These are phyloP conservation scores for Tenualosa thibaudeaui DNA, from an alignment of 2,797 vertebrate species.

Conservation along the genomic window DNA sequence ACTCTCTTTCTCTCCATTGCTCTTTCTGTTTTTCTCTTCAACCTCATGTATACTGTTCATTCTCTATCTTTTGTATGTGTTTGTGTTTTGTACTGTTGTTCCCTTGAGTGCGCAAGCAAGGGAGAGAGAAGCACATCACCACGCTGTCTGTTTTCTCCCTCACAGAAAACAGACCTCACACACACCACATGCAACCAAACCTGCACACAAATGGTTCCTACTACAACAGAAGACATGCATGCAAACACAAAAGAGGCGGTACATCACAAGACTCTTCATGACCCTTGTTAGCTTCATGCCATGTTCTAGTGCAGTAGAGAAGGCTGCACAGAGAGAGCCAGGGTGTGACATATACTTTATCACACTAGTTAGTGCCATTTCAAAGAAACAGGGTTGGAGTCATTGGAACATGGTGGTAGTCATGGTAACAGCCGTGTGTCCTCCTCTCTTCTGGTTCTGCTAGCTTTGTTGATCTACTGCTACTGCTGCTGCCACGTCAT, in stretches of 20 bases:
- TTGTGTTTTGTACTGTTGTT: background rate
- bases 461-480: background rate
- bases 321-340: background rate
- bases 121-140: slow-evolving; percentile 12
- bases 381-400: background rate
- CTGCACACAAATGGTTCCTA: background rate
- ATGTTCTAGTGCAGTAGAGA: background rate
- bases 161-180: background rate
- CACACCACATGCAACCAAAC: background rate
- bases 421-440: background rate
- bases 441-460: slow-evolving; percentile 12
- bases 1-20: background rate
- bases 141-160: background rate
- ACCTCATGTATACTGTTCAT: background rate
- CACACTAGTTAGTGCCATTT: background rate
- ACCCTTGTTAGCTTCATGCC: background rate
- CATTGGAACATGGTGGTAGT: background rate
- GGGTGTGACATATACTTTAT: background rate
- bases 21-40: slow-evolving; percentile 6
- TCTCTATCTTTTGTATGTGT: background rate
- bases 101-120: background rate
- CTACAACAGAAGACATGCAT: background rate
- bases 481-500: background rate
- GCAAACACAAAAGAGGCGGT: background rate
- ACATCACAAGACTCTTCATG: too few species aligned